Conservation (phyloP, 2,888 invertebrate species). For the Tipula confusa region DNA sequence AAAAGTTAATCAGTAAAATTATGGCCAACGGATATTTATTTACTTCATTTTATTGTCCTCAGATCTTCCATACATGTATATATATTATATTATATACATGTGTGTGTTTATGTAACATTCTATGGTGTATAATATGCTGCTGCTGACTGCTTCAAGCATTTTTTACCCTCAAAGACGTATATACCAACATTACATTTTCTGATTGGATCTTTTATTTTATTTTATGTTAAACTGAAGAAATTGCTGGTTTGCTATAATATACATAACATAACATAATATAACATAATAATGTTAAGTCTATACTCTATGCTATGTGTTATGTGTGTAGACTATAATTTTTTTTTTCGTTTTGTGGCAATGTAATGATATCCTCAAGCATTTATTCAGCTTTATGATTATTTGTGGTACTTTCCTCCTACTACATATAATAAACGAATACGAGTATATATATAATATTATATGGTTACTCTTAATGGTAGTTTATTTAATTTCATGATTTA, state of each 20-base stretch:
- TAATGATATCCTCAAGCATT: conserved; percentile 25
- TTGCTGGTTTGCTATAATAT: not conserved
- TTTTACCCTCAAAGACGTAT: not conserved
- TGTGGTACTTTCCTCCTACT: not conserved
- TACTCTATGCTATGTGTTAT: not conserved
- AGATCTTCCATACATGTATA: not conserved
- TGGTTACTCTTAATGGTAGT: not conserved
- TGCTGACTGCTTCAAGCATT: not conserved
- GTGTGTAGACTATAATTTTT: not conserved
- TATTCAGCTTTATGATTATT: conserved; percentile 20
- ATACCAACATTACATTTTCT: not conserved
- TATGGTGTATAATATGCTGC: too few relatives aligned
- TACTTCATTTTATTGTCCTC: not conserved
- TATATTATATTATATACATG: not conserved
- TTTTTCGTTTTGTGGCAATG: conserved; percentile 3
- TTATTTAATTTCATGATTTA: conserved; percentile 25
- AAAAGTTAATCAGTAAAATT: conserved; percentile 25
- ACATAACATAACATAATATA: too few relatives aligned
- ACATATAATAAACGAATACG: too few relatives aligned
- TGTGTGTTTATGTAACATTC: too few relatives aligned
- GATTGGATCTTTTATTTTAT: not conserved
- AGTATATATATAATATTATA: not conserved
- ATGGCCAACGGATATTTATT: not conserved
- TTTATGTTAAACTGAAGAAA: not conserved
- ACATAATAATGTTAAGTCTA: not conserved